These are phyloP conservation scores for Xyliphius kryptos DNA, from an alignment of 2,113 vertebrate genomes.

Conservation along the genomic window DNA sequence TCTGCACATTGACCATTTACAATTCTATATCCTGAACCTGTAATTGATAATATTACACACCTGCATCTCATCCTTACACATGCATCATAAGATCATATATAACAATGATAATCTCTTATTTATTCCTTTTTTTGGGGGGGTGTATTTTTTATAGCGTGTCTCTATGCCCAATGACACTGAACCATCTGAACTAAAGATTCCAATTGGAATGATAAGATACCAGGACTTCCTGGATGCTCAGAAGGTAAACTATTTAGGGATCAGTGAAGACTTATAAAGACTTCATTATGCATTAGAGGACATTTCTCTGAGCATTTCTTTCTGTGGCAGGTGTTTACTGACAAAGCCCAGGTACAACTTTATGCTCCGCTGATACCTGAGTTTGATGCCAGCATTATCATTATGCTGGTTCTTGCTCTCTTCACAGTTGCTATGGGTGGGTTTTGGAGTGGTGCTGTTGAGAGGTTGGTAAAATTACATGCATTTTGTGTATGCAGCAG, in stretches of 20 bases:
- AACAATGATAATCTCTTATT: too few relatives aligned
- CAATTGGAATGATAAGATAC: neutral
- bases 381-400: neutral
- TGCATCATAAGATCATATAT: too few relatives aligned
- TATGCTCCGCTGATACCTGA: neutral
- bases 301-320: neutral
- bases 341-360: neutral
- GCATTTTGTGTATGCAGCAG: too few relatives aligned
- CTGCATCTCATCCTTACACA: too few relatives aligned
- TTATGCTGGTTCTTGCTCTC: neutral
- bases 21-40: too few relatives aligned
- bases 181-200: neutral
- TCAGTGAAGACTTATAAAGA: too few relatives aligned
- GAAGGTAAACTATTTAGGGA: neutral
- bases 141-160: slow-evolving; percentile 31
- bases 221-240: neutral
- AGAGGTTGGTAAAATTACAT: neutral
- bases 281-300: too few relatives aligned
- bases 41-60: too few relatives aligned
- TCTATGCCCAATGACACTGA: neutral
- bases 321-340: neutral
- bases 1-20: too few relatives aligned
- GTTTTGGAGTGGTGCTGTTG: neutral
- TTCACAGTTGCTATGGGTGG: neutral
- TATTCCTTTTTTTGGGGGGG: too few relatives aligned